These are phyloP conservation scores for Thereva unica DNA, from an alignment of 2,888 invertebrate genomes.

Conservation along the genomic window DNA sequence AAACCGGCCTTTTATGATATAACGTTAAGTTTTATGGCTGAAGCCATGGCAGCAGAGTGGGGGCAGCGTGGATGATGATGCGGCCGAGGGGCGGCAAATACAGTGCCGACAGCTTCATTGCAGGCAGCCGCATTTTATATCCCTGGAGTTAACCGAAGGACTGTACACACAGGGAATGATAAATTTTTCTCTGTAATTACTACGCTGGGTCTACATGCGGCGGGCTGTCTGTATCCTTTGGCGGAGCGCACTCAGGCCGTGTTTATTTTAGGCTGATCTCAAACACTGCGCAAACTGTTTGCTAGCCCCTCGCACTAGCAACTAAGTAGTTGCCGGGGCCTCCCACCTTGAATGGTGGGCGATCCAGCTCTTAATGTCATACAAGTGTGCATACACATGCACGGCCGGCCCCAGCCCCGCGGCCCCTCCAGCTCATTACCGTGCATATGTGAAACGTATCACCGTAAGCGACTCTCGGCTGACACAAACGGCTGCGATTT, in stretches of 20 bases:
- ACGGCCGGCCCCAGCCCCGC: no score
- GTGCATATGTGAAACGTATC: conserved; percentile 27
- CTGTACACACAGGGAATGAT: conserved; percentile 18
- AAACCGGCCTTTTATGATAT: conserved; percentile 30
- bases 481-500: conserved; percentile 25
- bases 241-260: background rate
- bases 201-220: conserved; percentile 4
- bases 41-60: conserved; percentile 6
- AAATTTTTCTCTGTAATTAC: conserved; percentile 31
- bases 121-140: conserved; percentile 33
- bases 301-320: background rate
- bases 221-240: background rate
- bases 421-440: conserved; percentile 24
- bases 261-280: conserved; percentile 16
- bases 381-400: no score
- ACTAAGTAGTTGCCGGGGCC: no score
- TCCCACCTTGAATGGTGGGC: no score
- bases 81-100: background rate
- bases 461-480: conserved; percentile 23
- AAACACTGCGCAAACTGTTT: conserved; percentile 12
- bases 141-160: conserved; percentile 6
- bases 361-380: no score
- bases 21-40: conserved; percentile 25
- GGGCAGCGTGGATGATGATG: conserved; percentile 1
- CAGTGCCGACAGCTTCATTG: conserved; percentile 18